These are phyloP conservation scores for Enteromius mattozi DNA, from an alignment of 2,797 vertebrate species.

Conservation along the genomic window DNA sequence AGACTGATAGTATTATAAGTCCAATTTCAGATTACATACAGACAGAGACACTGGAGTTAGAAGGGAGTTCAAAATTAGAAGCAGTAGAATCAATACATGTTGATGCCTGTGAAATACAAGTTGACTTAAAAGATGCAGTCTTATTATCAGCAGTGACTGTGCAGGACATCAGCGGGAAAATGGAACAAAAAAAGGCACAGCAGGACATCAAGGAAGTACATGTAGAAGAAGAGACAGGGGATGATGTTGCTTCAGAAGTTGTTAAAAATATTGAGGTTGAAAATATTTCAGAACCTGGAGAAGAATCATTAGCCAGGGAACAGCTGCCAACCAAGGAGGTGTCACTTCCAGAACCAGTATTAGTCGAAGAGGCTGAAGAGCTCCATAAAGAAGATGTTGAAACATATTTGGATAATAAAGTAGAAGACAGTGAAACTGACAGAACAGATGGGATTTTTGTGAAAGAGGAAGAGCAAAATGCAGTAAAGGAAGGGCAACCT, in stretches of 20 bases:
- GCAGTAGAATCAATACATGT: slow-evolving; percentile 55
- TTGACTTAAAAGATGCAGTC: slow-evolving; percentile 23
- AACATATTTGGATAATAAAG: slow-evolving; percentile 29
- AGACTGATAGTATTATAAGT: slow-evolving; percentile 46
- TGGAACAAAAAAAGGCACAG: slow-evolving; percentile 39
- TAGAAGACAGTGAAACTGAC: slow-evolving; percentile 15
- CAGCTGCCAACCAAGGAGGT: slow-evolving; percentile 33
- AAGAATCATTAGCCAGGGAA: slow-evolving; percentile 37
- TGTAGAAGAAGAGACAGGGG: slow-evolving; percentile 67
- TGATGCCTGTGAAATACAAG: slow-evolving; percentile 54
- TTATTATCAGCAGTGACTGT: slow-evolving; percentile 36
- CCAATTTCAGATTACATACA: slow-evolving; percentile 45
- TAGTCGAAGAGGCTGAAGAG: slow-evolving; percentile 32
- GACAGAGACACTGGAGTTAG: slow-evolving; percentile 53
- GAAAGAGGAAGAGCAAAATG: slow-evolving; percentile 14
- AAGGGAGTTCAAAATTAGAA: slow-evolving; percentile 61
- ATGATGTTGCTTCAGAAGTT: slow-evolving; percentile 70
- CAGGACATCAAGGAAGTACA: slow-evolving; percentile 49
- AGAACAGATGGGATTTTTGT: not conserved
- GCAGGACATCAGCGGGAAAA: slow-evolving; percentile 54
- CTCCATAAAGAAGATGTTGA: slow-evolving; percentile 43
- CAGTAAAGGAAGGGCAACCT: slow-evolving; percentile 11
- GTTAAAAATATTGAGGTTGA: slow-evolving; percentile 70
- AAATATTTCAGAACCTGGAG: slow-evolving; percentile 48
- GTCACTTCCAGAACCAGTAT: slow-evolving; percentile 20